Conservation (phyloP, 1,140 invertebrate genomes). For the Drosophila baimaii region DNA sequence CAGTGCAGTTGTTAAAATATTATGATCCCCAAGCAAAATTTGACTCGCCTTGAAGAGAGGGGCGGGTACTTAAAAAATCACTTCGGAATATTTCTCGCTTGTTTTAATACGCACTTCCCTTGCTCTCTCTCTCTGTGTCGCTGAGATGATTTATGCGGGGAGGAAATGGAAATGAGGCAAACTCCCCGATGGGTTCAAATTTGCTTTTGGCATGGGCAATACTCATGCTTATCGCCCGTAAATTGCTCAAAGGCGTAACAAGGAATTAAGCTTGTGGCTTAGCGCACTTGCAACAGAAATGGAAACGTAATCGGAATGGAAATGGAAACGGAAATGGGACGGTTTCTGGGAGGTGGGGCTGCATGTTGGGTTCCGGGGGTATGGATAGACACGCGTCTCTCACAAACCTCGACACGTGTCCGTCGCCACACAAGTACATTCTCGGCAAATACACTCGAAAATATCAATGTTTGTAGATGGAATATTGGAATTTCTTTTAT, state of each 20-base stretch:
- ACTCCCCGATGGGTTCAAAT: constrained; percentile 49
- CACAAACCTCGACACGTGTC: constrained; percentile 73
- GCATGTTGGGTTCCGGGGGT: constrained; percentile 11
- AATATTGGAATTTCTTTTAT: too few relatives aligned
- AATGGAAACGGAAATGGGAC: constrained; percentile 45
- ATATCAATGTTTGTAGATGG: neutral
- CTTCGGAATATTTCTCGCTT: constrained; percentile 34
- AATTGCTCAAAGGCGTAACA: constrained; percentile 69
- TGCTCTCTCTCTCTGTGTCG: constrained; percentile 5
- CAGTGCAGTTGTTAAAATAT: constrained; percentile 76
- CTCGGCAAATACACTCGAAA: constrained; percentile 13
- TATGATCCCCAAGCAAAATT: constrained; percentile 58
- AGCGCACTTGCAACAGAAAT: constrained; percentile 57
- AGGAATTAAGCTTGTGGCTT: constrained; percentile 63
- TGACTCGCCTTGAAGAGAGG: constrained; percentile 23
- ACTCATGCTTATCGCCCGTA: constrained; percentile 64
- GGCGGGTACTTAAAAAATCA: constrained; percentile 62
- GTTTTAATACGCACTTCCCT: constrained; percentile 60
- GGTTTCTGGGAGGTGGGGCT: neutral
- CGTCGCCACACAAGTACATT: constrained; percentile 30
- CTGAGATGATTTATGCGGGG: constrained; percentile 64
- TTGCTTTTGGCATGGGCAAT: constrained; percentile 36
- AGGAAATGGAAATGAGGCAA: constrained; percentile 50
- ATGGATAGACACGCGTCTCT: constrained; percentile 61
- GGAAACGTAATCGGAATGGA: constrained; percentile 51